Base-by-base conservation (phyloP, 1,140 invertebrate genomes). In the Meteorus sp. region DNA sequence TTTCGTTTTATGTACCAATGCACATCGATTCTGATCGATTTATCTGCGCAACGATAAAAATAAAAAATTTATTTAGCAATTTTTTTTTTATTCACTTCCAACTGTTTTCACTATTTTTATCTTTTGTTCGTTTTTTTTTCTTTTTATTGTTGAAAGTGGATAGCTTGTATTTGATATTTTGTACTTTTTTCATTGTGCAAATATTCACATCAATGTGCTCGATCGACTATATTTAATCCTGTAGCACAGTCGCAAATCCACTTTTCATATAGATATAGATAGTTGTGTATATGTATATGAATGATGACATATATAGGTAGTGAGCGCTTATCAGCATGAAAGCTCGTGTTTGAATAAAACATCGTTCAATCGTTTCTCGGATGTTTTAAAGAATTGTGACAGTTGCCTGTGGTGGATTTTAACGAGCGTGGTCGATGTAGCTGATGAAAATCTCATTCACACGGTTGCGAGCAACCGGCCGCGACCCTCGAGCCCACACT, bases 391-490 rank as follows among this genome's bases (percentile, higher is more conserved):
- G 25, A 45, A 23, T 20, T 45, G 43, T 23, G 43, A 45, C 43
- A 45, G 43, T 45, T 19, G 8, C 22, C 19, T 23, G 43, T 45
- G 43, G 22, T 19, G 43, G n/a, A n/a, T 25, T 45, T 45, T 23
- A 45, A 45, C 43, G 22, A 25, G 43, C 39, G n/a, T n/a, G 11
- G 13, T 35, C 33, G 39, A 19, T 43, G 39, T 20, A 19, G 19
- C 39, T 19, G 43, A 45, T 45, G 22, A n/a, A 45, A 45, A 45
- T 45, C 43, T 45, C 43, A 45, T 45, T 45, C 22, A 45, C 43
- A 45, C 22, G 43, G 20, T 23, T 45, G n/a, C n/a, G n/a, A n/a
- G n/a, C n/a, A n/a, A n/a, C n/a, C 43, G 43, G 23, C 19, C 25
- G 13, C 43, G 11, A 15, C 25, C 25, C n/a, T 33, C n/a, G n/a